These are phyloP conservation scores for Osedax frankpressi DNA, from an alignment of 2,888 invertebrate genomes.

Conservation along the genomic window DNA sequence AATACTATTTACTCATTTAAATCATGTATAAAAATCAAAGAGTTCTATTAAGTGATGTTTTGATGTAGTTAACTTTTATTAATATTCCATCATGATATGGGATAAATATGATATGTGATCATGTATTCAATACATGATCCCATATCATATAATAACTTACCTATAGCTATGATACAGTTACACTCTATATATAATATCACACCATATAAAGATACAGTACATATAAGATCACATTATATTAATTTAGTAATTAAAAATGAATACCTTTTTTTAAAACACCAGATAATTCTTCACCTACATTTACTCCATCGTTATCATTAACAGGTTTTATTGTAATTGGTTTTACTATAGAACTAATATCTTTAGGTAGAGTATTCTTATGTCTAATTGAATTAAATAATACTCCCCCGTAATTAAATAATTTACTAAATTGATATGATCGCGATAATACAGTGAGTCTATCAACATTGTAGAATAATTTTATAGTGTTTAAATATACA, in stretches of 20 bases:
- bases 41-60: too few relatives aligned
- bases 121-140: too few relatives aligned
- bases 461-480: background rate
- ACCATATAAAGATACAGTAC: background rate
- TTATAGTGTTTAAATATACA: background rate
- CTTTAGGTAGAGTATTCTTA: conserved; percentile 11
- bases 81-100: too few relatives aligned
- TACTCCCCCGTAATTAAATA: background rate
- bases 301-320: conserved; percentile 53
- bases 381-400: background rate
- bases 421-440: background rate
- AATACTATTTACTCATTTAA: too few relatives aligned
- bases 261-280: conserved; percentile 62
- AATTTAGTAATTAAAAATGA: background rate
- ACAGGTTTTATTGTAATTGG: conserved; percentile 29
- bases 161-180: background rate
- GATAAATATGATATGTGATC: too few relatives aligned
- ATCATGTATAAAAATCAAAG: too few relatives aligned
- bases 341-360: conserved; percentile 31
- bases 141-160: too few relatives aligned
- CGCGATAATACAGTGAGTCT: background rate
- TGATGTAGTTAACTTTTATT: too few relatives aligned
- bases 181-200: background rate
- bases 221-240: conserved; percentile 15
- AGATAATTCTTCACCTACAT: conserved; percentile 74